These are phyloP conservation scores for Eugnorisma glareosa DNA, from an alignment of 2,888 invertebrate genomes.

Conservation along the genomic window DNA sequence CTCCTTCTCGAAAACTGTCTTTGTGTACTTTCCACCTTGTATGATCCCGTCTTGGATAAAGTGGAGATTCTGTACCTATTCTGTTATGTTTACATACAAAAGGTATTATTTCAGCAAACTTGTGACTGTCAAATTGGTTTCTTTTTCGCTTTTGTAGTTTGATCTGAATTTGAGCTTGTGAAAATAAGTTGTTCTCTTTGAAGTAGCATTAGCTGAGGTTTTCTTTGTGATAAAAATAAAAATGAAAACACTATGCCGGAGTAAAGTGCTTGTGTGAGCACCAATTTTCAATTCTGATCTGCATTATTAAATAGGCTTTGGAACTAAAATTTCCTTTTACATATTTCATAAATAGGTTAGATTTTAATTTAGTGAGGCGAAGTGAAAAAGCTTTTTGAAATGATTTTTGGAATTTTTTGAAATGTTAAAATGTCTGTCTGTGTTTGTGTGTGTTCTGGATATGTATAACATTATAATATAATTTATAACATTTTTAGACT, in stretches of 20 bases:
- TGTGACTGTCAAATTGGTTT: conserved; percentile 59
- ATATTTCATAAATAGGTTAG: too few species aligned
- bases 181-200: conserved; percentile 41
- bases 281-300: conserved; percentile 8
- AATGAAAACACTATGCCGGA: conserved; percentile 5
- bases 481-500: neutral
- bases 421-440: neutral
- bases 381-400: neutral
- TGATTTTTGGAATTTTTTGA: neutral
- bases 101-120: conserved; percentile 59
- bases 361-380: neutral
- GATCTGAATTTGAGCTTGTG: conserved; percentile 37
- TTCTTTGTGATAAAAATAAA: conserved; percentile 35
- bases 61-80: conserved; percentile 9
- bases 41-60: neutral
- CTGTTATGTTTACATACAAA: conserved; percentile 21
- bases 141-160: conserved; percentile 56
- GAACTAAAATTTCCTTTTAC: neutral
- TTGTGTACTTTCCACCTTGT: too few species aligned
- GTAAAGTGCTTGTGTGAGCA: conserved; percentile 6
- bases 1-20: too few species aligned
- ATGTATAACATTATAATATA: too few species aligned
- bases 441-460: too few species aligned
- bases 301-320: conserved; percentile 9
- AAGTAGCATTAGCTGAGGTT: conserved; percentile 19